phyloP scores from a whole-genome alignment of 2,797 vertebrate species.

The Leptatherina wallacei region DNA sequence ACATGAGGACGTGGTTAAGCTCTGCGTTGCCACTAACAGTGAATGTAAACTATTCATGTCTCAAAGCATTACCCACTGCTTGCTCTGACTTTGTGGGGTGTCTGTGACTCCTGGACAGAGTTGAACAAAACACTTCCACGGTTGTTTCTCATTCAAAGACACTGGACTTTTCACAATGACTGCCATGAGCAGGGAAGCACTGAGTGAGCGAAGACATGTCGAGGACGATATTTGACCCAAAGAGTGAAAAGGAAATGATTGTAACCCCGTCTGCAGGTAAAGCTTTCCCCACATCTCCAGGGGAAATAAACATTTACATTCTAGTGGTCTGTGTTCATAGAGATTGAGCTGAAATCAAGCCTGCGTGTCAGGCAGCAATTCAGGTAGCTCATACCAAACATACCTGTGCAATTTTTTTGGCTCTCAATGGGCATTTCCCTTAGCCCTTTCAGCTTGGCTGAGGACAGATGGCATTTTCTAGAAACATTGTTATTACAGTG shows the following conservation, averaged over 20 bases:
- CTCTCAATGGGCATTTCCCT: conserved; percentile 73
- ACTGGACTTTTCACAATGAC: conserved; percentile 47
- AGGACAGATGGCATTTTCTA: conserved; percentile 76
- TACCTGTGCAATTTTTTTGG: conserved; percentile 71
- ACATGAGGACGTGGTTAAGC: conserved; percentile 69
- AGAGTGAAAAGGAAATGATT: conserved; percentile 55
- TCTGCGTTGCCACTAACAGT: conserved; percentile 55
- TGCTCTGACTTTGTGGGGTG: conserved; percentile 49
- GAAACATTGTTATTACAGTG: conserved; percentile 81
- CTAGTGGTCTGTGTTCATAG: conserved; percentile 71
- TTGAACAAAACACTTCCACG: conserved; percentile 48
- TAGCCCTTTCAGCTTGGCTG: conserved; percentile 71
- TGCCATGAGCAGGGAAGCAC: conserved; percentile 29
- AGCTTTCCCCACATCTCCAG: conserved; percentile 33
- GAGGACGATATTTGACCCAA: conserved; percentile 42
- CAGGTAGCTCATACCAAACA: conserved; percentile 83
- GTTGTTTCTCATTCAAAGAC: conserved; percentile 49
- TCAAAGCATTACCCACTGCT: conserved; percentile 60
- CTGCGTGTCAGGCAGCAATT: conserved; percentile 79
- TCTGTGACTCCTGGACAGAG: conserved; percentile 56
- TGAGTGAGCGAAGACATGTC: conserved; percentile 38
- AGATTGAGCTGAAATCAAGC: conserved; percentile 77
- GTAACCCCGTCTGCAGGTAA: conserved; percentile 52
- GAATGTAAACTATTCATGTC: conserved; percentile 74
- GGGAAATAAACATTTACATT: conserved; percentile 79